Evolutionary conservation across 2,888 invertebrate genomes (phyloP), one percentile per base, ranked within the genome.

Genomic region (Glaucopsyche alexis): DNA sequence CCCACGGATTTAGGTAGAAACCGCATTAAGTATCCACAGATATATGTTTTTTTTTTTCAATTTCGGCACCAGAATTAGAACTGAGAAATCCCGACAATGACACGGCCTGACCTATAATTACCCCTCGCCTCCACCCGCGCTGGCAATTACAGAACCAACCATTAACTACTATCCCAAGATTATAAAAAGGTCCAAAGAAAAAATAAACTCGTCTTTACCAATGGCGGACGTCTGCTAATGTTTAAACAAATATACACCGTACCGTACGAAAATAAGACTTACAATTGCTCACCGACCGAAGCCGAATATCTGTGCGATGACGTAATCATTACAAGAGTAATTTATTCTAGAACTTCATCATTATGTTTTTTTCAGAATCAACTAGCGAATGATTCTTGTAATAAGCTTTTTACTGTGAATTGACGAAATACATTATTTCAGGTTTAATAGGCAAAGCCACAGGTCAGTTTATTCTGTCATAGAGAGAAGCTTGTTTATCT

Each of bases 71-170:
- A 80, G 82, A 83, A 82, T 87, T 88, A 87, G 88, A 83, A 84
- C 80, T 81, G 78, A 81, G 82, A 84, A 82, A 83, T 83, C 83
- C 88, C 87, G 87, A 85, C 91, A 93, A 92, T 92, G 92, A 93
- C 92, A 92, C 89, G 88, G 85, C 79, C 83, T 85, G 84, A 84
- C 85, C 89, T 87, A 84, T 90, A 90, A 93, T 91, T 93, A 91
- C 90, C 88, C 83, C 83, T 79, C 81, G 80, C 82, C 80, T 81
- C 82, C 79, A 79, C 78, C 78, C 78, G 77, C 81, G 76, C 79
- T 83, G 87, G 80, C 91, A 92, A 92, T 92, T 91, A 91, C 90
- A 80, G 81, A 84, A 81, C 82, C 85, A 82, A 82, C 87, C 90
- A 90, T 90, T 89, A 90, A 86, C 87, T 86, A 89, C 88, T 89